A percentile compares a stretch with the other conserved stretches of the same genome.
Evolutionary conservation across 2,113 vertebrate genomes (phyloP).

Genomic region (Rynchops niger): DNA sequence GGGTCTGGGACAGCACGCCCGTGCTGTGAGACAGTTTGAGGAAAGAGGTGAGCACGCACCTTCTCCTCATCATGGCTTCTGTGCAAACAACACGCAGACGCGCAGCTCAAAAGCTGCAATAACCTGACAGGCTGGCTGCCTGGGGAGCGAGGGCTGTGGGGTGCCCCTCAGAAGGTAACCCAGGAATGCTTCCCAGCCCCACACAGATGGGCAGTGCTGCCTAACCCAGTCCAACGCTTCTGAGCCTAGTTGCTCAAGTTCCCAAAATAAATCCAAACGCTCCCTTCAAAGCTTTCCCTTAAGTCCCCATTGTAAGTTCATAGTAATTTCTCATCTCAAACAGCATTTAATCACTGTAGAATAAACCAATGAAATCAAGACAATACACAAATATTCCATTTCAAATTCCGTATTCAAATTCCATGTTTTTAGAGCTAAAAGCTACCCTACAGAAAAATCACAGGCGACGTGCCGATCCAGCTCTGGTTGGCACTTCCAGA

Average conservation of each 20-base stretch:
- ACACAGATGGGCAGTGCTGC: background rate
- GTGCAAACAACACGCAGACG: background rate
- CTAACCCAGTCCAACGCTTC: background rate
- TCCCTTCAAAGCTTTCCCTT: background rate
- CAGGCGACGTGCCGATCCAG: rapidly evolving
- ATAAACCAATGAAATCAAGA: background rate
- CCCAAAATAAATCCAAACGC: background rate
- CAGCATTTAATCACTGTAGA: background rate
- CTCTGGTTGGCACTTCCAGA: background rate
- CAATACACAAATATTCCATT: background rate
- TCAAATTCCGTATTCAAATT: background rate
- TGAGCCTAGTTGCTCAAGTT: background rate
- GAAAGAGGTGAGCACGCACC: background rate
- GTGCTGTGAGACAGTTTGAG: background rate
- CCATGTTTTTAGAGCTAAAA: background rate
- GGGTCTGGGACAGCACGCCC: background rate
- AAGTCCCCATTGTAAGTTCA: background rate
- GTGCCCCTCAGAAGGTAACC: background rate
- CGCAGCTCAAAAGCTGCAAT: background rate
- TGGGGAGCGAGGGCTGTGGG: background rate
- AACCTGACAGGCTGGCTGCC: background rate
- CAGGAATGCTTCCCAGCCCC: background rate
- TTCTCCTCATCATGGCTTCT: background rate
- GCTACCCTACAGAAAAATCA: background rate
- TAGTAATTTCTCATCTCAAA: background rate